These are phyloP conservation scores for Carpatolechia fugitivella DNA, from an alignment of 2,888 invertebrate genomes.

Conservation along the genomic window DNA sequence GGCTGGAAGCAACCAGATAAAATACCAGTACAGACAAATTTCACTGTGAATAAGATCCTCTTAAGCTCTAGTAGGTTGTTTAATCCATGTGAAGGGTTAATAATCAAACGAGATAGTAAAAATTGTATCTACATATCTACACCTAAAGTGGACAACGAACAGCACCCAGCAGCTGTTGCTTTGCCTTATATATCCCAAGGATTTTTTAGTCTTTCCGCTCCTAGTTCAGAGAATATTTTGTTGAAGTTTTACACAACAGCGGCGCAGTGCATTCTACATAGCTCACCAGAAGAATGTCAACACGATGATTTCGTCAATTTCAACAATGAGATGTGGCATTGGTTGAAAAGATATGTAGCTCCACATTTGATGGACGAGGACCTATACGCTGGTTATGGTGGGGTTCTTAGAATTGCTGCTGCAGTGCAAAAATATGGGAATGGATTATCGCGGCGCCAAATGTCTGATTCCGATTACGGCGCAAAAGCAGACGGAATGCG, in stretches of 20 bases:
- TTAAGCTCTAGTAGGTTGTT: conserved; percentile 46
- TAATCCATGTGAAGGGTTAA: conserved; percentile 53
- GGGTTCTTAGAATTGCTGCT: conserved; percentile 62
- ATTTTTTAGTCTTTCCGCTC: conserved; percentile 50
- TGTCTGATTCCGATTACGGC: conserved; percentile 46
- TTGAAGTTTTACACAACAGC: conserved; percentile 65
- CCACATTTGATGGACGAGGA: conserved; percentile 62
- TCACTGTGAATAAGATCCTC: conserved; percentile 59
- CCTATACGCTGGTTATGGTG: conserved; percentile 62
- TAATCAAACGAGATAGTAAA: conserved; percentile 52
- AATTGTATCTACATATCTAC: conserved; percentile 59
- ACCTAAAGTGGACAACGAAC: conserved; percentile 54
- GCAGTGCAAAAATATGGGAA: conserved; percentile 66
- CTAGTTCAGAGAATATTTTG: conserved; percentile 52
- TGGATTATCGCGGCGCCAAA: conserved; percentile 54
- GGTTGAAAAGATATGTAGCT: conserved; percentile 68
- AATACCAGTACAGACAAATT: conserved; percentile 49
- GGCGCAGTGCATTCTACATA: conserved; percentile 56
- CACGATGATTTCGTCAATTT: conserved; percentile 64
- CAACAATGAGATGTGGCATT: conserved; percentile 67
- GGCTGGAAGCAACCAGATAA: conserved; percentile 58
- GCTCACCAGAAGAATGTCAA: conserved; percentile 56
- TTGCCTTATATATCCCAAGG: conserved; percentile 59
- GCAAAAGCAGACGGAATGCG: background rate
- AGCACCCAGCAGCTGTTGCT: conserved; percentile 52